Evolutionary conservation across 2,113 vertebrate species (phyloP).

Genomic region (Ardeotis arabs): DNA sequence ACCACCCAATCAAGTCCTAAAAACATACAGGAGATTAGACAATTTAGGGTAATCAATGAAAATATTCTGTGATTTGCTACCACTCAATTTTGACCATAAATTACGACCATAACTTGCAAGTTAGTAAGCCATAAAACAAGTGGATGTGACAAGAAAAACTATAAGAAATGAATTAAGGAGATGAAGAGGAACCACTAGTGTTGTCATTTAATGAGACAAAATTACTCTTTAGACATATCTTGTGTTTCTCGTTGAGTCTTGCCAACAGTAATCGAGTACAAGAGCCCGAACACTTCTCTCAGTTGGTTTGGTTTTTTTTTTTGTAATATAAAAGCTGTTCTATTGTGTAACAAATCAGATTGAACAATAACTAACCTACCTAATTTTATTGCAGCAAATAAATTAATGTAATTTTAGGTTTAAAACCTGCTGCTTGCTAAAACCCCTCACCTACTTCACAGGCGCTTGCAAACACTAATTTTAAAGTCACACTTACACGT

Average conservation of each 20-base stretch:
- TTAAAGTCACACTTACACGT: constrained; percentile 64
- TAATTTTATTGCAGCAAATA: constrained; percentile 60
- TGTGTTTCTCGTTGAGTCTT: constrained; percentile 67
- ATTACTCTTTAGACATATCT: constrained; percentile 82
- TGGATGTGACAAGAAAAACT: constrained; percentile 87
- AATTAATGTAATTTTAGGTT: constrained; percentile 68
- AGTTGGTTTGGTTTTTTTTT: background rate
- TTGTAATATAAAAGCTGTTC: background rate
- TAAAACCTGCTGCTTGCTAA: constrained; percentile 50
- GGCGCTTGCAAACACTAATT: constrained; percentile 64
- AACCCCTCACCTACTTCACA: constrained; percentile 66
- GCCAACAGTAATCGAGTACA: background rate
- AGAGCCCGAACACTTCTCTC: background rate
- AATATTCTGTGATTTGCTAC: constrained; percentile 99
- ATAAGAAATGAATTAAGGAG: constrained; percentile 95
- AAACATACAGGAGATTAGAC: constrained; percentile 97
- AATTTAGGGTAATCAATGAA: constrained; percentile 99
- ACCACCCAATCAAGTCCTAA: constrained; percentile 95
- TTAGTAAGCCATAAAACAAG: constrained; percentile 98
- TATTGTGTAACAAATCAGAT: background rate
- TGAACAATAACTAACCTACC: constrained; percentile 47
- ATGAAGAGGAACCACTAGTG: constrained; percentile 81
- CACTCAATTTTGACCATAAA: constrained; percentile 90
- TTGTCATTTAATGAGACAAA: constrained; percentile 87
- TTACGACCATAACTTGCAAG: constrained; percentile 89